Percentiles rank a stretch among this genome's conserved stretches.
Conservation (phyloP, 2,113 vertebrate species). For the Urocitellus parryii region DNA sequence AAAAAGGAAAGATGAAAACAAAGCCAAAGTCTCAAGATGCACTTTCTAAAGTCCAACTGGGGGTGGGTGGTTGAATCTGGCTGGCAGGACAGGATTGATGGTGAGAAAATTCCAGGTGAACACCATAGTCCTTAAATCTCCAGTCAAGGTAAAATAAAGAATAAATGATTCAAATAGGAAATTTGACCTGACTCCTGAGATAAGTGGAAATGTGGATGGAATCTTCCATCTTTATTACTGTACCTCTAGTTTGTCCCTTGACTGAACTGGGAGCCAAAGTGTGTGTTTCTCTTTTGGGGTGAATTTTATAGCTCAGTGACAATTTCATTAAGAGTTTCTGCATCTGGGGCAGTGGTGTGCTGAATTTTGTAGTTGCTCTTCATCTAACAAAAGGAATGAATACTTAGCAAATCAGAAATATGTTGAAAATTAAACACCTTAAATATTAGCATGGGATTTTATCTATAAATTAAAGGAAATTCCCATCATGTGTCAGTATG, state of each 20-base stretch:
- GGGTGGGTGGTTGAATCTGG: neutral
- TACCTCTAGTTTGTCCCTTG: neutral
- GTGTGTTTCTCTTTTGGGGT: neutral
- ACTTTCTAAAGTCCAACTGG: neutral
- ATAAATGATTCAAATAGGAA: neutral
- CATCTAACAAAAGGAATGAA: neutral
- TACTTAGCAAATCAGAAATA: conserved; percentile 37
- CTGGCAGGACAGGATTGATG: neutral
- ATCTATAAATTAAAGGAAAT: neutral
- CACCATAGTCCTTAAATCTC: neutral
- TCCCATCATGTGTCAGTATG: neutral
- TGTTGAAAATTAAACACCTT: neutral
- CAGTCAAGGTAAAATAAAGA: conserved; percentile 25
- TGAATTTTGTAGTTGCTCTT: neutral
- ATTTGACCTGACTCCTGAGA: neutral
- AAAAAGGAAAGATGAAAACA: conserved; percentile 6
- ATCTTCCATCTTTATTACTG: neutral
- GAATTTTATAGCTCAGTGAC: conserved; percentile 36
- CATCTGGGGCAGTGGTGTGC: neutral
- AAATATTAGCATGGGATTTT: neutral
- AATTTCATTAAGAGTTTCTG: neutral
- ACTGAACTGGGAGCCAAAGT: neutral
- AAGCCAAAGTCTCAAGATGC: neutral
- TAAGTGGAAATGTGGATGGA: conserved; percentile 5
- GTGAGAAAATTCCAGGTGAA: neutral